These are phyloP conservation scores for Phaethon lepturus DNA, from an alignment of 2,113 vertebrate species.

Conservation along the genomic window DNA sequence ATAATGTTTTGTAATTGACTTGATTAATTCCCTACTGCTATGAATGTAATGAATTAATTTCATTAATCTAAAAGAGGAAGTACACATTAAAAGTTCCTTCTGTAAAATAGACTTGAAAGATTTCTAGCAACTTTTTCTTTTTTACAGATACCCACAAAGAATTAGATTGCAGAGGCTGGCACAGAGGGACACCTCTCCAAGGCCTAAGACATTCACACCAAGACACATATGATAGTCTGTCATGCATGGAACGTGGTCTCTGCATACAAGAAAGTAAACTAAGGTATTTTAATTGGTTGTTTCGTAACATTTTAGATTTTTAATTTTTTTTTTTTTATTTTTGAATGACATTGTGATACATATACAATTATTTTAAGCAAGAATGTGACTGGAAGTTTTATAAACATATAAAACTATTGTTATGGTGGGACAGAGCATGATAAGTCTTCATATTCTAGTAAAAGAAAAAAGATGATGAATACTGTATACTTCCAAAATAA, in stretches of 20 bases:
- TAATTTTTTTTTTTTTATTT: background rate
- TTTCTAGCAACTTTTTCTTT: background rate
- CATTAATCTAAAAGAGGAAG: background rate
- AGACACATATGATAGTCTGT: background rate
- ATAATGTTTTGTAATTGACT: background rate
- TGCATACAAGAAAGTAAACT: background rate
- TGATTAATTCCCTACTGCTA: background rate
- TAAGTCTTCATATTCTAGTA: background rate
- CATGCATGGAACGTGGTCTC: background rate
- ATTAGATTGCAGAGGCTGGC: background rate
- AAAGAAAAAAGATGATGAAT: background rate
- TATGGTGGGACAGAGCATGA: background rate
- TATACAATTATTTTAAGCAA: background rate
- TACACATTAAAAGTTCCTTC: background rate
- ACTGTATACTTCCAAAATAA: background rate
- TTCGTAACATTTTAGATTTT: background rate
- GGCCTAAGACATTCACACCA: background rate
- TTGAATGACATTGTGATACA: background rate
- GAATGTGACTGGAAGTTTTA: background rate
- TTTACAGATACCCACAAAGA: background rate
- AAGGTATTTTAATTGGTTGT: conserved; percentile 18
- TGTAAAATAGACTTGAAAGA: background rate
- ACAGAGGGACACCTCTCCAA: background rate
- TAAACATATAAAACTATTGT: background rate
- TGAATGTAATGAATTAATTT: background rate